Evolutionary conservation across 2,888 invertebrate species (phyloP).

Genomic region (Geophilus truncorum): DNA sequence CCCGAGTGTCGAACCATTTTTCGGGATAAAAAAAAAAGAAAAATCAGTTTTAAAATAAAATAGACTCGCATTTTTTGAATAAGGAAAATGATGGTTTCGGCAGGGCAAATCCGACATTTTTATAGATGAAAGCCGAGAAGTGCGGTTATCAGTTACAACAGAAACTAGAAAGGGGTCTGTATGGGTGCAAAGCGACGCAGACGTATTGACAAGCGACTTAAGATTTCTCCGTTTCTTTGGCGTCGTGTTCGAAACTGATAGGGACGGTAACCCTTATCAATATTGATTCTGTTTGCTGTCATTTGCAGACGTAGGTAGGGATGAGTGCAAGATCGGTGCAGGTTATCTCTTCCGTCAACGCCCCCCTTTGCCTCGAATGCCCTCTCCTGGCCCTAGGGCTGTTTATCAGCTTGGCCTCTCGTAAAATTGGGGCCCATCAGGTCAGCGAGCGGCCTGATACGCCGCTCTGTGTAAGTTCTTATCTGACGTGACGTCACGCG

Average conservation of each 20-base stretch:
- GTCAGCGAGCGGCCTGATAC: constrained; percentile 17
- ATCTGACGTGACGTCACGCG: constrained; percentile 13
- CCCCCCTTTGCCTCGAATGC: neutral
- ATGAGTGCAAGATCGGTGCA: neutral
- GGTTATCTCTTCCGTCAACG: constrained; percentile 18
- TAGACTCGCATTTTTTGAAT: neutral
- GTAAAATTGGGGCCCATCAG: constrained; percentile 21
- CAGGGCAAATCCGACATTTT: no score
- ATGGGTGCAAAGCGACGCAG: neutral
- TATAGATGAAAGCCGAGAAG: no score
- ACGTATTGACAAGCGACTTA: neutral
- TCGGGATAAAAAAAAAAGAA: neutral
- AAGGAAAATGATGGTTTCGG: no score
- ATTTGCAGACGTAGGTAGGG: neutral
- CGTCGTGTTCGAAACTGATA: neutral
- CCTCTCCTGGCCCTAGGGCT: neutral
- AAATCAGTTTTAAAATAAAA: neutral
- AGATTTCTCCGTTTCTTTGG: neutral
- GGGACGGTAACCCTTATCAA: constrained; percentile 14
- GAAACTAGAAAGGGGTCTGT: no score
- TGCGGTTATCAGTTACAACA: no score
- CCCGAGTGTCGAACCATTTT: neutral
- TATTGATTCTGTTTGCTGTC: constrained; percentile 17
- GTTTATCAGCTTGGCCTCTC: constrained; percentile 27
- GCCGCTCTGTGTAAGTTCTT: neutral